These are phyloP conservation scores for Syritta pipiens DNA, from an alignment of 2,888 invertebrate genomes.

Conservation along the genomic window DNA sequence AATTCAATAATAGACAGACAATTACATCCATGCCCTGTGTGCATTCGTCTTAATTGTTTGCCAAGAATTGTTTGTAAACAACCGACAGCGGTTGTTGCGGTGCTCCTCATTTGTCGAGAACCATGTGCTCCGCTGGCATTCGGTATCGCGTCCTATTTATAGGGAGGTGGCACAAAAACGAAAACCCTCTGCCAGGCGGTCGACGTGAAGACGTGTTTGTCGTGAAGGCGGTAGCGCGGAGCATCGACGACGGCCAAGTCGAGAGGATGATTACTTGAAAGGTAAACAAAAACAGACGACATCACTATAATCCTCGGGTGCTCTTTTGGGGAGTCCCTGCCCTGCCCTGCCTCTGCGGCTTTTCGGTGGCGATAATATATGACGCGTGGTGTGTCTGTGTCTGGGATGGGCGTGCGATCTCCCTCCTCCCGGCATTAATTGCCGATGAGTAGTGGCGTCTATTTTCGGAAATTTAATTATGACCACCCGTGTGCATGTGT, in stretches of 20 bases:
- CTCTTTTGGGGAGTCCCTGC: too few relatives aligned
- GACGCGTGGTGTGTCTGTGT: neutral
- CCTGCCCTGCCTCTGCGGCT: too few relatives aligned
- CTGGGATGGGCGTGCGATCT: conserved; percentile 2
- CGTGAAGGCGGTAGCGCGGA: neutral
- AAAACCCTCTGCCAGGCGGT: conserved; percentile 18
- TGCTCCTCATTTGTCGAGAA: neutral
- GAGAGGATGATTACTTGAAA: conserved; percentile 6
- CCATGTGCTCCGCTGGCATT: conserved; percentile 13
- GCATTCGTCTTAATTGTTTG: conserved; percentile 50
- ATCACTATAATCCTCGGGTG: neutral
- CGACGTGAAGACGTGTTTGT: too few relatives aligned
- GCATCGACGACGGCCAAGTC: neutral
- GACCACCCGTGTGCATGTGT: conserved; percentile 8
- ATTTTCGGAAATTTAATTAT: conserved; percentile 29
- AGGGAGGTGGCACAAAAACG: conserved; percentile 16
- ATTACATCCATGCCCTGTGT: conserved; percentile 5
- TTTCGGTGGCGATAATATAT: neutral
- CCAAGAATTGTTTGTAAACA: conserved; percentile 64
- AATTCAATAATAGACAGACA: conserved; percentile 15
- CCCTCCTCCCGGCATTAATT: too few relatives aligned
- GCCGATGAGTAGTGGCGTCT: conserved; percentile 14
- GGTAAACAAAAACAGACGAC: conserved; percentile 31
- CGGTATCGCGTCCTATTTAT: conserved; percentile 51
- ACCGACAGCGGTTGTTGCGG: neutral